Evolutionary conservation across 2,113 vertebrate genomes (phyloP).

Genomic region (Thalassarche chlororhynchos): DNA sequence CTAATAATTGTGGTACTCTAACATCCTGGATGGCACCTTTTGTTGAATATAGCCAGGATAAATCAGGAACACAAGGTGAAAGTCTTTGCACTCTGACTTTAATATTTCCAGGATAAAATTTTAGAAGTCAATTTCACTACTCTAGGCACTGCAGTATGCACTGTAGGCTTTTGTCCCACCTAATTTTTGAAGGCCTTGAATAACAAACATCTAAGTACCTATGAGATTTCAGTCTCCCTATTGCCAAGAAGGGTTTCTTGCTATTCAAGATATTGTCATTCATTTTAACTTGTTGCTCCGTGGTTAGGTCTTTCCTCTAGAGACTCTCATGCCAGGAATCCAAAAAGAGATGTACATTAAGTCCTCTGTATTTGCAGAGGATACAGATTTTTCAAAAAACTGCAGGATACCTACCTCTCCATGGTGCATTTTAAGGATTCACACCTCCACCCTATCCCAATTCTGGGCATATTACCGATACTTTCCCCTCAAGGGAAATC

Average conservation of each 20-base stretch:
- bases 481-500: not conserved
- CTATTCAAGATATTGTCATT: not conserved
- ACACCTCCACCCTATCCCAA: not conserved
- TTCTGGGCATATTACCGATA: not conserved
- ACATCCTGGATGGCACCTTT: not conserved
- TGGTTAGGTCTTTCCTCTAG: not conserved
- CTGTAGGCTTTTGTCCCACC: not conserved
- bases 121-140: not conserved
- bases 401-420: not conserved
- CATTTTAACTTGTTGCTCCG: not conserved
- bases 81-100: not conserved
- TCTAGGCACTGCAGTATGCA: not conserved
- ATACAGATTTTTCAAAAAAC: not conserved
- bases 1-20: not conserved
- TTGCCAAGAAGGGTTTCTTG: not conserved
- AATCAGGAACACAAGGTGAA: not conserved
- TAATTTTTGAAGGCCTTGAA: not conserved
- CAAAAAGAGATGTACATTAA: not conserved
- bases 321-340: not conserved
- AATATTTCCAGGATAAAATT: not conserved
- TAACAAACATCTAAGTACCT: not conserved
- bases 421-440: rapidly evolving
- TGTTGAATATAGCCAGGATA: not conserved
- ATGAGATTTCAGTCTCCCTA: not conserved
- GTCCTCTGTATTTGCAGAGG: not conserved